Base-by-base conservation (phyloP, 2,113 vertebrate species). In the Pachyramphus minor region DNA sequence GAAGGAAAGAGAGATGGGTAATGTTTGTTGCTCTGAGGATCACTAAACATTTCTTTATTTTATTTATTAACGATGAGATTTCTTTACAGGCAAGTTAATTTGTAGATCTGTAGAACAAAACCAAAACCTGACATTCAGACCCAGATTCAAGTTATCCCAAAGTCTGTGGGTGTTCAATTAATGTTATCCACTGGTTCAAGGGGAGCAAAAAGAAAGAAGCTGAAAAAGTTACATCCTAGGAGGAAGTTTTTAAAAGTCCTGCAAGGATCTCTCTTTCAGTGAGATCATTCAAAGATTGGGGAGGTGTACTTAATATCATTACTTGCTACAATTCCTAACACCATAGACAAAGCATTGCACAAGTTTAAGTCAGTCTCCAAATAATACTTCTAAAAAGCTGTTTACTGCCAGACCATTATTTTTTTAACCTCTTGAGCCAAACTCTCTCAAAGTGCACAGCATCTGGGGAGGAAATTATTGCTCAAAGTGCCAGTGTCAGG, bases 341-440 rank as follows among this genome's bases (percentile, higher is more conserved):
- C 30, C 12, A 28, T 23, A 78, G 92, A 72, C 24, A 82, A 94
- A 81, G 64, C 27, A 50, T 84, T 95, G 80, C 83, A 73, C 49
- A 95, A 92, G 89, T 87, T 92, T 62, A 60, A 94, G 58, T 62
- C 56, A 94, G 53, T 39, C 76, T 91, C 86, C 69, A 93, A 92
- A 82, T 68, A 87, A 84, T 81, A 72, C 42, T 87, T 96, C 80
- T 81, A 31, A 89, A 94, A 78, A 76, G 39, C 76, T 93, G 69
- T 90, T 96, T 93, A 90, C 83, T 95, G 95, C 85, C 92, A 96
- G 64, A 78, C 60, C 17, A 5, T 88, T 96, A 78, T 96, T 96
- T 96, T 95, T 87, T 87, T 97, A 96, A 96, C 89, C 95, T 94
- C 89, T 95, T 85, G 86, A 85, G 95, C 84, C 95, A 95, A 96